Evolutionary conservation across 1,140 invertebrate species (phyloP).

Genomic region (Heliconius congener): DNA sequence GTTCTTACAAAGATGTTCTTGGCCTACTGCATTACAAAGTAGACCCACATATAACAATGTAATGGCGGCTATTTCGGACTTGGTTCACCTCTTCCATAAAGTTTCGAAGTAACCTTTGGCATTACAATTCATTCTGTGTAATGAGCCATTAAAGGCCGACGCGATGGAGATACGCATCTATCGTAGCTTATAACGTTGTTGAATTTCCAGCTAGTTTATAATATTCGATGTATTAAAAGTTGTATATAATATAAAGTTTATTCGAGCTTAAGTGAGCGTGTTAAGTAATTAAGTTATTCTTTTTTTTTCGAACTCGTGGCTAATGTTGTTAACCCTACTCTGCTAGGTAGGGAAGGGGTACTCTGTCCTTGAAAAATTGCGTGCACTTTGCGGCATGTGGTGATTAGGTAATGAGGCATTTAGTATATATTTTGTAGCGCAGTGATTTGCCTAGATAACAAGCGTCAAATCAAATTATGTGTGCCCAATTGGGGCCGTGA

Average conservation of each 20-base stretch:
- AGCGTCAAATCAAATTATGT: too few species aligned
- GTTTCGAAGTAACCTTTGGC: slow-evolving; percentile 19
- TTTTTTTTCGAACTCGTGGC: too few species aligned
- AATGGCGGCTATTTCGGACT: neutral
- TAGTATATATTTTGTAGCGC: too few species aligned
- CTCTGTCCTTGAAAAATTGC: too few species aligned
- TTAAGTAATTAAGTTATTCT: neutral
- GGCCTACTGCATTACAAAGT: slow-evolving; percentile 1
- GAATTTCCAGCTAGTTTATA: neutral
- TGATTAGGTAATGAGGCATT: neutral
- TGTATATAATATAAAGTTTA: neutral
- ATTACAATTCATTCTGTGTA: slow-evolving; percentile 28
- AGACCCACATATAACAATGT: neutral
- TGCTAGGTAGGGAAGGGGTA: too few species aligned
- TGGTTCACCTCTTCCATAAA: slow-evolving; percentile 9
- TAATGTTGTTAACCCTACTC: too few species aligned
- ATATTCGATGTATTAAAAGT: neutral
- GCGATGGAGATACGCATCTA: slow-evolving; percentile 16
- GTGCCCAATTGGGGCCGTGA: too few species aligned
- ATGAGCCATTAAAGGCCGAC: slow-evolving; percentile 28
- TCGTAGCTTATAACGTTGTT: neutral
- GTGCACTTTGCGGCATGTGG: too few species aligned
- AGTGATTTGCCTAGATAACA: too few species aligned
- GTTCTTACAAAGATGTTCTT: neutral
- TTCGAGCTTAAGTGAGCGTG: neutral